phyloP scores from a whole-genome alignment of 2,888 invertebrate genomes.

The Drosophila buzzatii region DNA sequence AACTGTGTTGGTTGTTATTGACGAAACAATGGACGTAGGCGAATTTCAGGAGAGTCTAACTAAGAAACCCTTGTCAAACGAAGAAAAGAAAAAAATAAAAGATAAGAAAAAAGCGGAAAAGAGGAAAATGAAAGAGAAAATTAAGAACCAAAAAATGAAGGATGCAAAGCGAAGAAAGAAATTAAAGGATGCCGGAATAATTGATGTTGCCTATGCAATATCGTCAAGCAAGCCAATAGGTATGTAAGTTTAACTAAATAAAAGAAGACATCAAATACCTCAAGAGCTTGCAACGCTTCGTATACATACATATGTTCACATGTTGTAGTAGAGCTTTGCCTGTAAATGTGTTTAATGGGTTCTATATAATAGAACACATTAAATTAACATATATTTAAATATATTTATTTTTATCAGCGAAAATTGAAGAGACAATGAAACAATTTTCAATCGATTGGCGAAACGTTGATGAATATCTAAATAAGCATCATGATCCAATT shows the following conservation, averaged over 20 bases:
- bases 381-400: not conserved
- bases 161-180: constrained; percentile 75
- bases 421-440: constrained; percentile 74
- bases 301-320: too few species aligned
- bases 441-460: constrained; percentile 81
- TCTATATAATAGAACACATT: not conserved
- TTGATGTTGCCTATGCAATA: constrained; percentile 72
- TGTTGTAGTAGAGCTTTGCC: too few species aligned
- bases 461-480: constrained; percentile 82
- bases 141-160: constrained; percentile 63
- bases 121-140: constrained; percentile 72
- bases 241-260: constrained; percentile 28
- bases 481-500: constrained; percentile 79
- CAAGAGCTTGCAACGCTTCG: too few species aligned
- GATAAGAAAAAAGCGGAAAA: constrained; percentile 62
- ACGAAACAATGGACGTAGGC: constrained; percentile 84
- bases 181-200: constrained; percentile 68
- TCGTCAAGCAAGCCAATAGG: constrained; percentile 69
- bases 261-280: not conserved
- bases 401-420: constrained; percentile 43
- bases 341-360: too few species aligned
- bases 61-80: constrained; percentile 74
- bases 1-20: constrained; percentile 85
- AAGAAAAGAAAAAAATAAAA: constrained; percentile 78
- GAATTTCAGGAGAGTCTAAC: constrained; percentile 82